phyloP scores from a whole-genome alignment of 2,888 invertebrate species.

The Epistrophe grossulariae region DNA sequence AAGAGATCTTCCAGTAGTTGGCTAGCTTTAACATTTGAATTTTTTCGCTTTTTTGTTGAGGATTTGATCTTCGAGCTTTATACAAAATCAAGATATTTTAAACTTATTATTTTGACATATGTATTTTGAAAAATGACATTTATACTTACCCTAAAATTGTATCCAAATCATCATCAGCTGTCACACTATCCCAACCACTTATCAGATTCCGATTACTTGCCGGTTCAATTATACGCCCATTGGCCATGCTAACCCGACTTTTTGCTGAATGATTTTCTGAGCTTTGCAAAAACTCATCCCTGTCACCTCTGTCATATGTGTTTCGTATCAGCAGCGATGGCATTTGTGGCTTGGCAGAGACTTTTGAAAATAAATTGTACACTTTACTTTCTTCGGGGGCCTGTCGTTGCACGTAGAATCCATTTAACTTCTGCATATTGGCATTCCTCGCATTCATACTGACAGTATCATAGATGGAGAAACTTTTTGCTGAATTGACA shows the following conservation, averaged over 20 bases:
- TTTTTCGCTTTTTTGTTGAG: conserved; percentile 81
- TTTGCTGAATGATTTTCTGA: conserved; percentile 54
- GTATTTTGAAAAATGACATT: not conserved
- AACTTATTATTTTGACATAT: not conserved
- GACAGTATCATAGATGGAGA: conserved; percentile 80
- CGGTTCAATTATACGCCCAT: conserved; percentile 47
- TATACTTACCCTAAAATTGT: conserved; percentile 88
- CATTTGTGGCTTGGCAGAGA: conserved; percentile 77
- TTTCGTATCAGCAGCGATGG: conserved; percentile 78
- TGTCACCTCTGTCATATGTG: conserved; percentile 73
- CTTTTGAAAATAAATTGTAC: conserved; percentile 82
- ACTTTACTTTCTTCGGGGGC: conserved; percentile 78
- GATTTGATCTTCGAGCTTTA: conserved; percentile 83
- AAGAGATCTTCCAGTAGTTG: conserved; percentile 83
- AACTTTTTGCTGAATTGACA: conserved; percentile 70
- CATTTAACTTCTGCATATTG: conserved; percentile 77
- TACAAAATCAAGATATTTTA: not conserved
- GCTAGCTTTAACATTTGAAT: conserved; percentile 81
- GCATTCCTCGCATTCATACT: conserved; percentile 81
- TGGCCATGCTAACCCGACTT: conserved; percentile 59
- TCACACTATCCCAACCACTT: conserved; percentile 51
- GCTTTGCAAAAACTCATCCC: conserved; percentile 46
- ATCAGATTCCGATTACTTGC: conserved; percentile 46
- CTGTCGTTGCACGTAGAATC: conserved; percentile 79
- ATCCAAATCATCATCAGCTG: conserved; percentile 87